Base-by-base conservation (phyloP, 2,113 vertebrate species). In the Semicossyphus pulcher region DNA sequence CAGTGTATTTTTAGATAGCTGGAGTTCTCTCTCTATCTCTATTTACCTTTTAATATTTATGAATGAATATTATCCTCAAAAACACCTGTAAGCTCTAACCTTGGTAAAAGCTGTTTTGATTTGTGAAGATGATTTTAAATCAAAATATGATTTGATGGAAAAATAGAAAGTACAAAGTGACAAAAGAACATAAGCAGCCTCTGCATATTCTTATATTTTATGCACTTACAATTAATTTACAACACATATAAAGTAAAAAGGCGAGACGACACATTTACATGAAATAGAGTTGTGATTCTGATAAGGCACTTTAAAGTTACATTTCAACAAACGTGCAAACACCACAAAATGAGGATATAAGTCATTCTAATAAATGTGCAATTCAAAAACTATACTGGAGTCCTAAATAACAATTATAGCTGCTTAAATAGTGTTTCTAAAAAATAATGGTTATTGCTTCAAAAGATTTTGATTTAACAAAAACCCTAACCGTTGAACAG, bases 251-350 rank as follows among this genome's bases (percentile, higher is more conserved):
- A 26, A 65, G 20, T 53, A 5, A 15, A 52, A 67, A 23, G 18
- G n/a, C 20, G 25, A 29, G 5, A 49, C 29, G 7, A 7, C 44
- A 71, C 28, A 51, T 42, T 49, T 56, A 29, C 49, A 16, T 14
- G 3, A 58, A 53, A 39, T 25, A 37, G 32, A 72, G 20, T 53
- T 58, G 48, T 44, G 10, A 69, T 56, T 83, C 23, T 53, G 18
- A 56, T 76, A 81, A 81, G 81, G 85, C 80, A 80, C 81, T 10
- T 44, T 44, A 20, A 9, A 69, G 49, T 59, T 4, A 2, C 18
- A 52, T 56, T 37, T 64, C 29, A 60, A 76, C 12, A 34, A 26
- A 29, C 2, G 4, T 53, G 23, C 49, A 78, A 75, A 70, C 29
- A 18, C 16, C 34, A 49, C n/a, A 23, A 61, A 25, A 49, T 10